Conservation (phyloP, 2,113 vertebrate genomes). For the Microcebus tavaratra region DNA sequence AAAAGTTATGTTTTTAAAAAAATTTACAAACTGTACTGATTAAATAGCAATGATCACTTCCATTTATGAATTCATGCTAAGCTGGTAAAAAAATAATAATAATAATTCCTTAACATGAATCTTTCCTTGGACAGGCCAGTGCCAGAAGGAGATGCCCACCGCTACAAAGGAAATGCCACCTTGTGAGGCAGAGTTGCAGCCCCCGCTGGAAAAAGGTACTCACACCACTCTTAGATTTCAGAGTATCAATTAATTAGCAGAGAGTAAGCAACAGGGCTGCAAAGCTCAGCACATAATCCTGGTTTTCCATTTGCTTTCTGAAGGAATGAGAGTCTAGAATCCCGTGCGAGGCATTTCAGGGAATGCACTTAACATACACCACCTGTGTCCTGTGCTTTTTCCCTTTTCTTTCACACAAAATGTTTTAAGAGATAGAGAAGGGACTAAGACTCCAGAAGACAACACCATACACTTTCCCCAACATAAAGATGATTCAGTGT, state of each 20-base stretch:
- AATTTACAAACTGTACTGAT: background rate
- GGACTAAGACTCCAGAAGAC: background rate
- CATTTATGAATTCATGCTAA: background rate
- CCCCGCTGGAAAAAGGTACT: fast-evolving
- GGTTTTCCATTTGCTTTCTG: fast-evolving
- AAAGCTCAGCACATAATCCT: fast-evolving
- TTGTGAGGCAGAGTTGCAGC: fast-evolving
- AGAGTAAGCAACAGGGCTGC: background rate
- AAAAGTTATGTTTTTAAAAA: background rate
- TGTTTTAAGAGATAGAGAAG: background rate
- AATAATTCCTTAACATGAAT: background rate
- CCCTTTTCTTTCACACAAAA: fast-evolving
- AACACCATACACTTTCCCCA: fast-evolving
- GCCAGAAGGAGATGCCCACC: background rate
- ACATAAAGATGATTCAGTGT: fast-evolving
- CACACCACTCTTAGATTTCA: fast-evolving
- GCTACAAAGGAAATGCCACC: fast-evolving
- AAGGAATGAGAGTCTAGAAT: fast-evolving
- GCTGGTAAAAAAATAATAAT: background rate
- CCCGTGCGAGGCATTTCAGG: fast-evolving
- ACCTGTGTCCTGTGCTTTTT: too few relatives aligned
- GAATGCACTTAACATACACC: fast-evolving
- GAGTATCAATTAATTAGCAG: fast-evolving
- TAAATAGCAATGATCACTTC: fast-evolving
- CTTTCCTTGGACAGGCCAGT: background rate